These are phyloP conservation scores for Harpagus bidentatus DNA, from an alignment of 2,113 vertebrate genomes.

Conservation along the genomic window DNA sequence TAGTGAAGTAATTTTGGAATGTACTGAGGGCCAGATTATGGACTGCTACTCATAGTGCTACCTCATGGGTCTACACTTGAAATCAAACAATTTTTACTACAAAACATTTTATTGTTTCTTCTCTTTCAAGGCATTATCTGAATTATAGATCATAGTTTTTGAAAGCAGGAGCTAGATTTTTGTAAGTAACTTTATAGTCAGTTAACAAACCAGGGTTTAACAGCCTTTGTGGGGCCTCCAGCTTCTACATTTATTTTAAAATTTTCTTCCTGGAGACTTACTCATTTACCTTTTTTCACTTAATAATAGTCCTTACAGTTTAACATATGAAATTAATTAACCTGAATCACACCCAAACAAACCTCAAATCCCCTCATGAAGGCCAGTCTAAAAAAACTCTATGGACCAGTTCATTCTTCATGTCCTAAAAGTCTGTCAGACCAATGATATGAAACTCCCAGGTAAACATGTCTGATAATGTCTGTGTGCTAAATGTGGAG, in stretches of 20 bases:
- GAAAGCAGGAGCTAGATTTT: background rate
- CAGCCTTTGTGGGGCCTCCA: background rate
- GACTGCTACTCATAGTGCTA: background rate
- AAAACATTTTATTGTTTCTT: background rate
- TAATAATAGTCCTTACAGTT: background rate
- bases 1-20: background rate
- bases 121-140: background rate
- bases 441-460: background rate
- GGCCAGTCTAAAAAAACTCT: background rate
- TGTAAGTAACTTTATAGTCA: background rate
- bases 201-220: background rate
- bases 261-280: background rate
- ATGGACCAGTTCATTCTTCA: background rate
- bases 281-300: rapidly evolving
- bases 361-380: background rate
- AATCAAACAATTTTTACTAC: background rate
- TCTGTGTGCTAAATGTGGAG: background rate
- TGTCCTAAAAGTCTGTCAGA: background rate
- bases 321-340: background rate
- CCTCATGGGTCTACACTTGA: background rate
- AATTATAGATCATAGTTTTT: background rate
- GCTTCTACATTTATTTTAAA: background rate
- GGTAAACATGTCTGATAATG: background rate
- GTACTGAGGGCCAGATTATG: background rate
- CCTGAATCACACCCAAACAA: background rate